Evolutionary conservation across 2,888 invertebrate species (phyloP).

Genomic region (Asteroscopus sphinx): DNA sequence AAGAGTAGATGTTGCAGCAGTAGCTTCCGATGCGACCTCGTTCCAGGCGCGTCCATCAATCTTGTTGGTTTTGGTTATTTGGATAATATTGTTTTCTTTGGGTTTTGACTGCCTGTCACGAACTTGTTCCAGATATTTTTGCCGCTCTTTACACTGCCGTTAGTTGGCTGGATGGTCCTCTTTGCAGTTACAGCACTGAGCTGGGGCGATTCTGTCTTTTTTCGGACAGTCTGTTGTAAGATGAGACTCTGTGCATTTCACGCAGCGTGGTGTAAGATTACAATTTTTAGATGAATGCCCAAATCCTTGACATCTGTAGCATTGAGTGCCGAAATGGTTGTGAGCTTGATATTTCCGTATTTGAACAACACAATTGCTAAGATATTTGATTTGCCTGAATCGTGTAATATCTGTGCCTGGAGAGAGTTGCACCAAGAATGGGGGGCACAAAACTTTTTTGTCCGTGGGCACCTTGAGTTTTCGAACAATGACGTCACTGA

Average conservation of each 20-base stretch:
- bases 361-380: conserved; percentile 10
- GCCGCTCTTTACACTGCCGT: conserved; percentile 16
- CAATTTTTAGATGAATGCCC: conserved; percentile 18
- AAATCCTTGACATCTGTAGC: conserved; percentile 36
- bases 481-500: neutral
- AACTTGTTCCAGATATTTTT: conserved; percentile 1
- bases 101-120: conserved; percentile 1
- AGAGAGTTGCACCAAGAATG: conserved; percentile 10
- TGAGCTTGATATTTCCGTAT: conserved; percentile 1
- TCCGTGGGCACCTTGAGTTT: conserved; percentile 8
- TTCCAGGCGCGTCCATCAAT: conserved; percentile 4
- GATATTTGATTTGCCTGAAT: conserved; percentile 5
- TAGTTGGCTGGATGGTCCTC: conserved; percentile 30
- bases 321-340: conserved; percentile 29
- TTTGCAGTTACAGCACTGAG: conserved; percentile 16
- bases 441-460: conserved; percentile 2
- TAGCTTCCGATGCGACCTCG: neutral
- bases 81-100: neutral
- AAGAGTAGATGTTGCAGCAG: neutral
- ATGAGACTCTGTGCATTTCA: conserved; percentile 16
- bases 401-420: conserved; percentile 13
- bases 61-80: neutral
- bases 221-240: conserved; percentile 1
- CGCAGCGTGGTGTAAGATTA: conserved; percentile 17
- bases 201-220: neutral